Conservation (phyloP, 2,888 invertebrate species). For the Athalia circularis region DNA sequence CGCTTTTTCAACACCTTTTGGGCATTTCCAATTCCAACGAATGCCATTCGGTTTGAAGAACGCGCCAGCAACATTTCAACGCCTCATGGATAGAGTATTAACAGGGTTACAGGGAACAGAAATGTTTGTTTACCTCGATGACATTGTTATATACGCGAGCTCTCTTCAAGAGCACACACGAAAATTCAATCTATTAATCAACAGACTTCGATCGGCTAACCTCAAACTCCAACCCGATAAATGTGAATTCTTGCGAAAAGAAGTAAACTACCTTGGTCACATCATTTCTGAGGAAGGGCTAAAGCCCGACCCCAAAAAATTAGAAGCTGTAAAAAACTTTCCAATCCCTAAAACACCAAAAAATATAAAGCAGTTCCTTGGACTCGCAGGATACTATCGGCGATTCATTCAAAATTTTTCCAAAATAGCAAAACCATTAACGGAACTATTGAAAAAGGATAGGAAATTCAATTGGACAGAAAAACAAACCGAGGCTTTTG, state of each 20-base stretch:
- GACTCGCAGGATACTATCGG: slow-evolving; percentile 56
- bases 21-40: slow-evolving; percentile 62
- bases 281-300: slow-evolving; percentile 56
- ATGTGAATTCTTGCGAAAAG: slow-evolving; percentile 51
- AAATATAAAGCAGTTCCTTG: slow-evolving; percentile 55
- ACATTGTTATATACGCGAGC: no score
- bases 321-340: slow-evolving; percentile 48
- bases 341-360: slow-evolving; percentile 48
- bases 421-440: no score
- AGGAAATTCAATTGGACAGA: slow-evolving; percentile 41
- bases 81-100: slow-evolving; percentile 63
- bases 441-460: no score
- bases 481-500: slow-evolving; percentile 47
- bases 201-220: not conserved
- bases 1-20: slow-evolving; percentile 59
- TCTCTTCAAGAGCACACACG: no score
- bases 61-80: slow-evolving; percentile 64
- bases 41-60: slow-evolving; percentile 65
- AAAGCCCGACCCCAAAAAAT: slow-evolving; percentile 55
- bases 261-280: slow-evolving; percentile 58
- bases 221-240: slow-evolving; percentile 43
- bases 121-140: no score
- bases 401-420: slow-evolving; percentile 55
- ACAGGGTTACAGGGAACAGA: slow-evolving; percentile 37
- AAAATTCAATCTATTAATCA: no score